Evolutionary conservation across 2,113 vertebrate genomes (phyloP), one percentile per base, ranked within the genome.

Genomic region (Orthochromis indermauri): DNA sequence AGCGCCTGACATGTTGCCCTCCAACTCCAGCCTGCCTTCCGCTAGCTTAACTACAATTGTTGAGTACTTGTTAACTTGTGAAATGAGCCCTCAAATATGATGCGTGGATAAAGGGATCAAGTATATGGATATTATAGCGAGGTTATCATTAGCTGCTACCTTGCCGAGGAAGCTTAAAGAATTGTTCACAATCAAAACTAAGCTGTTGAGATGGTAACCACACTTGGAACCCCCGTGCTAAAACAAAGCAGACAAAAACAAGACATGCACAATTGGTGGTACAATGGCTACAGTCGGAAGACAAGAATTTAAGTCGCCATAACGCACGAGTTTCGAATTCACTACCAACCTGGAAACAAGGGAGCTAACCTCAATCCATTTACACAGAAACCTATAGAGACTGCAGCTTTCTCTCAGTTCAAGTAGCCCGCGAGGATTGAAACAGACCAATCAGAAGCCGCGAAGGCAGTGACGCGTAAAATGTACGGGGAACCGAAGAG

Each of bases 401-500:
- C 12, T 9, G 33, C 9, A 45, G 71, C 84, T 78, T 83, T 93
- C 88, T 87, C 91, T 92, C 96, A 93, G 95, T 99, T 99, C 98
- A 98, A 99, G 98, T 97, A 98, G 97, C 98, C 97, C 98, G 98
- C 98, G 98, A 98, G 97, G 97, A 97, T 99, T 99, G 98, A 99
- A 98, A 98, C 91, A 66, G 37, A 3, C 98, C 98, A 99, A 99
- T 99, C 90, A 90, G 26, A 83, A 17, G 11, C 49, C 10, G 7
- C 4, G 1, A 1, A 12, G 26, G 0, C 1, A 3, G 4, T 85
- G 57, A 94, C 95, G 95, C 83, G 1, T 7, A 1, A 0, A 1
- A 9, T 1, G 19, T 94, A 97, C 95, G 95, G 96, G 1, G 1
- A 51, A n/a, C 86, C 81, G 21, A 3, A 7, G 31, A 31, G 54